Base-by-base conservation (phyloP, 1,140 invertebrate genomes). In the Phymastichus coffea region DNA sequence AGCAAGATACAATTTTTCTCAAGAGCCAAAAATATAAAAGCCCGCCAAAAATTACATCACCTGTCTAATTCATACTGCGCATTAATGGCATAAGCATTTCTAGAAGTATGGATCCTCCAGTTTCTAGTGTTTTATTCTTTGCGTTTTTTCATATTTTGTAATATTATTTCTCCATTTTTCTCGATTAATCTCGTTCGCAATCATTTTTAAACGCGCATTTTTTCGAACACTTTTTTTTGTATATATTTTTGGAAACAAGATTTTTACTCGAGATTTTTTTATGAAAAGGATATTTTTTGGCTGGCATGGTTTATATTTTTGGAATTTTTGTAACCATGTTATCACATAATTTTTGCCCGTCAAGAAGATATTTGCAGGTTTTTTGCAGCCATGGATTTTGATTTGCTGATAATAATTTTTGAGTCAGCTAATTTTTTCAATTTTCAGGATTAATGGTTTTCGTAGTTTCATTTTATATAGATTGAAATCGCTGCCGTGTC, bases 271-370 rank as follows among this genome's bases (percentile, higher is more conserved):
- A 33, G 28, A 7, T 33, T 33, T 33, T 33, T 12, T 7, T 33
- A 6, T 12, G 6, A 7, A 33, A 33, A 12, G 6, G 28, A 12
- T 12, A 33, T 68, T 74, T 78, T 73, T 80, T 79, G 76, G 76
- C 76, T 79, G 77, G 77, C 72, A 73, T 63, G 77, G 79, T 80
- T 80, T 80, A 79, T 79, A 80, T 80, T 80, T 80, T 80, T 80
- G 77, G 78, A 76, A 75, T 76, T 75, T 78, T 77, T 77, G 71
- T 66, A 59, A 33, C 56, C 43, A 64, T 61, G 35, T 51, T 9
- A 55, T 64, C 61, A 58, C 52, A 35, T 38, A 63, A 43, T 64
- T 70, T 67, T 67, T 71, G 51, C 30, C 33, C 57, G 35, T 63
- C 17, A 58, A 49, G 51, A 67, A 52, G 28, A 48, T 65, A 76